Conservation (phyloP, 2,888 invertebrate genomes). For the Meta bourneti region DNA sequence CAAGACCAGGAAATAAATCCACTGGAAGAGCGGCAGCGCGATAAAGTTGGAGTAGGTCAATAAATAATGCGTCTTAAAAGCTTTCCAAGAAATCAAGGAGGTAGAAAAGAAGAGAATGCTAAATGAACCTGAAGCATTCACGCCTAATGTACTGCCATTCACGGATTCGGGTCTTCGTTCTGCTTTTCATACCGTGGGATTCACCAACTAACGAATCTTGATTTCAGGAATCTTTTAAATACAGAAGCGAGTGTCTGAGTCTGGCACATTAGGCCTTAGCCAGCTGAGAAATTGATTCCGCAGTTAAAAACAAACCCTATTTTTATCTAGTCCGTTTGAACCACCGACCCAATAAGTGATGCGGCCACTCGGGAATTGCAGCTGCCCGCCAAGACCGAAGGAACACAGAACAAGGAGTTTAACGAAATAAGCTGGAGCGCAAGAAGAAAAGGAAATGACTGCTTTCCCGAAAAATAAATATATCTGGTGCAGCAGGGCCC, state of each 20-base stretch:
- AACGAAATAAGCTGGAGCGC: conserved; percentile 26
- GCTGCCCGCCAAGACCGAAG: not conserved
- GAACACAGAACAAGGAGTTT: conserved; percentile 31
- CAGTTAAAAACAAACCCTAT: not conserved
- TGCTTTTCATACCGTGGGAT: not conserved
- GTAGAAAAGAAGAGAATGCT: not conserved
- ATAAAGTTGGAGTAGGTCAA: not conserved
- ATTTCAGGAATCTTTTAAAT: no score
- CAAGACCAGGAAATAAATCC: no score
- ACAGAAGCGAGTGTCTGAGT: no score
- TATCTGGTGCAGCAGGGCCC: conserved; percentile 23
- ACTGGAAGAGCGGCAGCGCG: no score
- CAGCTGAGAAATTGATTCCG: not conserved
- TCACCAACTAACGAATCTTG: no score
- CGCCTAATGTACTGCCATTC: not conserved
- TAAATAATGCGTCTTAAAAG: not conserved
- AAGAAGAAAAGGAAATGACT: conserved; percentile 16
- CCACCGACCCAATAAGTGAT: conserved; percentile 6
- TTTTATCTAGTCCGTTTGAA: not conserved
- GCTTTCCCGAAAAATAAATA: conserved; percentile 43
- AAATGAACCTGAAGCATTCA: not conserved
- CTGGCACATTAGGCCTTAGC: no score
- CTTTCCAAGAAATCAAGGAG: not conserved
- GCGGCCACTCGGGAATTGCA: conserved; percentile 8
- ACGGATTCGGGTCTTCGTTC: not conserved